Evolutionary conservation across 2,797 vertebrate genomes (phyloP).

Genomic region (Chaenodraco wilsoni): DNA sequence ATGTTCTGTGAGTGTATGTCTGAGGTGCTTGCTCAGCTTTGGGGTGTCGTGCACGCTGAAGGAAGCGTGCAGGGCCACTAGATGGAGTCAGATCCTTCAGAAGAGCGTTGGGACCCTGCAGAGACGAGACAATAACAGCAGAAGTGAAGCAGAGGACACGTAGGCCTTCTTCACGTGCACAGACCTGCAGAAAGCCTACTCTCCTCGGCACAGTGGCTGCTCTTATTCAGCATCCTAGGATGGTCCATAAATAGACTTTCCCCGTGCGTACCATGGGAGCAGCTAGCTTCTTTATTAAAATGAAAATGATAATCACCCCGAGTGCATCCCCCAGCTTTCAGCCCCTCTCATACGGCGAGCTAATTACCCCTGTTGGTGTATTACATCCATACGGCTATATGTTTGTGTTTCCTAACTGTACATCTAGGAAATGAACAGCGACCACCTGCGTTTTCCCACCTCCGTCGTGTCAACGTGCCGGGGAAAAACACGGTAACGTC

Average conservation of each 20-base stretch:
- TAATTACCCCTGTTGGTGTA: conserved; percentile 63
- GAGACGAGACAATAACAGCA: conserved; percentile 69
- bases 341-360: conserved; percentile 62
- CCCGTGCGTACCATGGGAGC: conserved; percentile 63
- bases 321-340: conserved; percentile 63
- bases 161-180: conserved; percentile 51
- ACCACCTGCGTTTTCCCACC: conserved; percentile 7
- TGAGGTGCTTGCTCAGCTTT: conserved; percentile 2
- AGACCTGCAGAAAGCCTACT: conserved; percentile 58
- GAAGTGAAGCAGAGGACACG: conserved; percentile 61
- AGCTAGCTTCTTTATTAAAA: conserved; percentile 78
- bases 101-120: conserved; percentile 73
- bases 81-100: conserved; percentile 87
- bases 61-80: conserved; percentile 79
- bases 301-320: conserved; percentile 69
- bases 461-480: too few relatives aligned
- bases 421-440: neutral
- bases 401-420: conserved; percentile 25
- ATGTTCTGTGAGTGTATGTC: neutral
- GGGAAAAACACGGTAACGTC: neutral
- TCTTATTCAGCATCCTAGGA: conserved; percentile 51
- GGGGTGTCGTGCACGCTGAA: conserved; percentile 61
- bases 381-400: conserved; percentile 40
- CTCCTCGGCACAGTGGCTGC: conserved; percentile 53
- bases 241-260: conserved; percentile 64